Base-by-base conservation (phyloP, 1,140 invertebrate species). In the Rhizoglyphus robini region DNA sequence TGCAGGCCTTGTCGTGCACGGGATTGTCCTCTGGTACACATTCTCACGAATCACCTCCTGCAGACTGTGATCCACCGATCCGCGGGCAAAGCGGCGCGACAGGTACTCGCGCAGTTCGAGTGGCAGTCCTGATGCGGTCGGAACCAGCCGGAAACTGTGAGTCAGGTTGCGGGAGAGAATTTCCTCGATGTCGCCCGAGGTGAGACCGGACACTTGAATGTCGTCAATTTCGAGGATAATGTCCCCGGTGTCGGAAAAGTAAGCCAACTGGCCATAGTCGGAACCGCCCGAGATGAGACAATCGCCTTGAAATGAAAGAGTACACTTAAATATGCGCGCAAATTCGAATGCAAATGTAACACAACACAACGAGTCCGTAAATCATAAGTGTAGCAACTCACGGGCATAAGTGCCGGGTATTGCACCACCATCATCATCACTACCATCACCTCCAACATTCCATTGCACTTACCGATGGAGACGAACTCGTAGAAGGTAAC, bases 41-140 rank as follows among this genome's bases (percentile, higher is more conserved):
- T 86, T 86, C 70, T 86, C 83, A 65, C 84, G 73, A 64, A 86
- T 85, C 1, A 81, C 83, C 68, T 82, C 82, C 71, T 86, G 84
- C 31, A 84, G 75, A 68, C 84, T 81, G 76, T 84, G 83, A 74
- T 85, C 83, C 3, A 81, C 74, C 18, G 81, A 83, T 41, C 81
- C 82, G 73, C 84, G 83, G 63, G 79, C 79, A 73, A 85, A 85
- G 66, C 83, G 71, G 30, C 79, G 78, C 68, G 80, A 81, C 66
- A 85, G 73, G 73, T 82, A 85, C 64, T 81, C 77, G 23, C 82
- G 74, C n/a, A 85, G 72, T 69, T 84, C 82, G 41, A 66, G 41
- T 27, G 67, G 67, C 3, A 68, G 46, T 18, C 64, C 67, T 20
- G 32, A 49, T 4, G 54, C 31, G n/a, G 18, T 31, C 18, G 27